These are phyloP conservation scores for Allacma fusca DNA, from an alignment of 2,888 invertebrate species.

Conservation along the genomic window DNA sequence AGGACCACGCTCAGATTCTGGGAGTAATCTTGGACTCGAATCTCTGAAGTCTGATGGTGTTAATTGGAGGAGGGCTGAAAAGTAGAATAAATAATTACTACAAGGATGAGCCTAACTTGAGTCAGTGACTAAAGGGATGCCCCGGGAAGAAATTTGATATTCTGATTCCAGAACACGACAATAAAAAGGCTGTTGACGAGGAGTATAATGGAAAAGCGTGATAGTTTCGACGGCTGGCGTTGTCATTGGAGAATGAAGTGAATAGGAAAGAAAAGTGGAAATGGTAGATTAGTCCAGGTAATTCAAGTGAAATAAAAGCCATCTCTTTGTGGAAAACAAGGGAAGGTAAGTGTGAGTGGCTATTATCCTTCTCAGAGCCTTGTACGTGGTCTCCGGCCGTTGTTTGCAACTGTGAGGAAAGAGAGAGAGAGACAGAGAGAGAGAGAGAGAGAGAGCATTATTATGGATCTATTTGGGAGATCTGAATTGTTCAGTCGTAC, in stretches of 20 bases:
- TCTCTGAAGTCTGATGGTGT: no score
- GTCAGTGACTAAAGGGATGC: neutral
- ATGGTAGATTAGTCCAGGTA: conserved; percentile 36
- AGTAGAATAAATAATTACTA: no score
- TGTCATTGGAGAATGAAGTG: neutral
- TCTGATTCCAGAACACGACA: neutral
- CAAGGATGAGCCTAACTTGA: no score
- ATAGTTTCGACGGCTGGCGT: neutral
- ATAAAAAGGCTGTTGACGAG: neutral
- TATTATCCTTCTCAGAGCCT: conserved; percentile 17
- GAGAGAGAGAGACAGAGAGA: neutral
- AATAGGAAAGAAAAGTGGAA: conserved; percentile 20
- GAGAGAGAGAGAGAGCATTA: conserved; percentile 3
- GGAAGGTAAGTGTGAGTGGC: conserved; percentile 31
- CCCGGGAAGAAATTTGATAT: neutral
- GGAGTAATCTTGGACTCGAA: no score
- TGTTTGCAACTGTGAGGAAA: neutral
- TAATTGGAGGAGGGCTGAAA: no score
- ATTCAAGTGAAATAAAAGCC: conserved; percentile 34
- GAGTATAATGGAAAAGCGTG: neutral
- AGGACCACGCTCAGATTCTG: no score
- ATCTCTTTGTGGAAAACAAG: conserved; percentile 31
- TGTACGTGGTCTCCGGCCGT: conserved; percentile 9
- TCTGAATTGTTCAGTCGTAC: conserved; percentile 29
- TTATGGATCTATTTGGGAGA: conserved; percentile 13